phyloP scores from a whole-genome alignment of 1,140 invertebrate genomes.

The Cecropterus lyciades region DNA sequence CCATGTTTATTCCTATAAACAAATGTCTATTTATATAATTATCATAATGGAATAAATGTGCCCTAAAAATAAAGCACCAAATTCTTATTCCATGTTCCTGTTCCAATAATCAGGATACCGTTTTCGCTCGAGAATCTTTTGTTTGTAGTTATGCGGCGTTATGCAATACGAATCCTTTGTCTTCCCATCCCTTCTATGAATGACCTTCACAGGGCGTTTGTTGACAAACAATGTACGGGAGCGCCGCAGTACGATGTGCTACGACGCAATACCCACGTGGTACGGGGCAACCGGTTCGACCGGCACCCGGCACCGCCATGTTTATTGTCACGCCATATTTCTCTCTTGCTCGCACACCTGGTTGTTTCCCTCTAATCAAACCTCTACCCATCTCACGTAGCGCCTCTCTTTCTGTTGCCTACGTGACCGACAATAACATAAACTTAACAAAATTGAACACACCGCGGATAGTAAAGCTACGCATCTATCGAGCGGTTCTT shows the following conservation, averaged over 20 bases:
- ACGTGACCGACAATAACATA: slow-evolving; percentile 78
- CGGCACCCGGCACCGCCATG: slow-evolving; percentile 80
- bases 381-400: slow-evolving; percentile 32
- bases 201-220: slow-evolving; percentile 81
- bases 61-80: not conserved
- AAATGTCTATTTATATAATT: no score
- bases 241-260: slow-evolving; percentile 44
- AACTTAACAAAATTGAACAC: slow-evolving; percentile 55
- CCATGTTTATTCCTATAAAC: no score
- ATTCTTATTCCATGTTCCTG: slow-evolving; percentile 14
- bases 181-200: slow-evolving; percentile 62
- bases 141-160: slow-evolving; percentile 40
- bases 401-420: slow-evolving; percentile 63
- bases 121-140: slow-evolving; percentile 26
- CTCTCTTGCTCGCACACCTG: slow-evolving; percentile 52
- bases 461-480: slow-evolving; percentile 4
- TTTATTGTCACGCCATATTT: slow-evolving; percentile 80
- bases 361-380: slow-evolving; percentile 41
- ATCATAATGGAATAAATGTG: not conserved
- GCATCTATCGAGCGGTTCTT: slow-evolving; percentile 36
- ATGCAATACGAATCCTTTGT: slow-evolving; percentile 66
- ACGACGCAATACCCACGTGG: slow-evolving; percentile 77
- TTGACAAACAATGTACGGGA: slow-evolving; percentile 80
- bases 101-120: slow-evolving; percentile 2
- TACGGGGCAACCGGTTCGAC: slow-evolving; percentile 67